Percentiles rank a stretch among this genome's conserved stretches.
Evolutionary conservation across 2,888 invertebrate genomes (phyloP).

Genomic region (Kryphioiulus occultus): DNA sequence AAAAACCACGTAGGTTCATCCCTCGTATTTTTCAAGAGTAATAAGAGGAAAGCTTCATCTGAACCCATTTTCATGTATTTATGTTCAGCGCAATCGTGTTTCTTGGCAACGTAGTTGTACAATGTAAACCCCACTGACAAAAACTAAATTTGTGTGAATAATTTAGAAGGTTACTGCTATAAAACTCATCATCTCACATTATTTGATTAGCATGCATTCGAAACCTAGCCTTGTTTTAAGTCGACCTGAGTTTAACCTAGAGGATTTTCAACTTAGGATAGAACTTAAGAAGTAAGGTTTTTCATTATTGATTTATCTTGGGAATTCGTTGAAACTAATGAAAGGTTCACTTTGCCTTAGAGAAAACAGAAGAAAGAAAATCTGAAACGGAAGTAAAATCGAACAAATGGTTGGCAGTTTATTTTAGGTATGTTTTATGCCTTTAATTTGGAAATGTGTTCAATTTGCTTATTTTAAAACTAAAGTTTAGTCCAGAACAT

Average conservation of each 20-base stretch:
- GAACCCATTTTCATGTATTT: background rate
- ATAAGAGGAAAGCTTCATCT: too few species aligned
- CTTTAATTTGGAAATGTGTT: background rate
- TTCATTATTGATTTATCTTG: background rate
- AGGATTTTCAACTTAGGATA: background rate
- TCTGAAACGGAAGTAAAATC: background rate
- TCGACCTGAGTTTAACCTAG: background rate
- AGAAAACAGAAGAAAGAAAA: background rate
- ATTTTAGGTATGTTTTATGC: background rate
- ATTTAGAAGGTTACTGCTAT: background rate
- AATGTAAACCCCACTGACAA: background rate
- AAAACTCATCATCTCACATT: background rate
- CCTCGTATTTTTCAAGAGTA: background rate
- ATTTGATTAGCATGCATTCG: background rate
- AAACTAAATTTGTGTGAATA: background rate
- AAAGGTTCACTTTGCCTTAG: background rate
- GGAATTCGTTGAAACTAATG: background rate
- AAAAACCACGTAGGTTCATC: background rate
- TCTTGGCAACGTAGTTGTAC: background rate
- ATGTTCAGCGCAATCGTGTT: background rate
- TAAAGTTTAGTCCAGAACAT: background rate
- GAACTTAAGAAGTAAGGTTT: background rate
- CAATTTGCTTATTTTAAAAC: background rate
- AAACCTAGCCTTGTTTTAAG: background rate
- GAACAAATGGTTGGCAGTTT: background rate